phyloP scores from a whole-genome alignment of 2,888 invertebrate genomes.

The Drosophila longiperda region DNA sequence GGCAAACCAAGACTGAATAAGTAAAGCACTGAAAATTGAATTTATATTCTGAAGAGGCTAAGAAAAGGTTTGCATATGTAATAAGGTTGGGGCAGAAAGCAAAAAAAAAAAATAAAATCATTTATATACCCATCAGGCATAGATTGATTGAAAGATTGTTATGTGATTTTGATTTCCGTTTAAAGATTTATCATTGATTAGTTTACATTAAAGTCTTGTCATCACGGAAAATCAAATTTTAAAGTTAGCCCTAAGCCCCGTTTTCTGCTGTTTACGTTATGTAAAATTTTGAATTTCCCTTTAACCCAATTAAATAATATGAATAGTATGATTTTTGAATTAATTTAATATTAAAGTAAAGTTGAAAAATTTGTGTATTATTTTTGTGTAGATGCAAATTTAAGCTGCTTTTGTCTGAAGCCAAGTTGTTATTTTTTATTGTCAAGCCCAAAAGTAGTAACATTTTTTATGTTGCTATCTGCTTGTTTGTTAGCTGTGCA shows the following conservation, averaged over 20 bases:
- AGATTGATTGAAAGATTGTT: slow-evolving; percentile 10
- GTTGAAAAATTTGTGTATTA: neutral
- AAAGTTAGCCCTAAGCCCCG: neutral
- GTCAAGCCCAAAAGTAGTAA: neutral
- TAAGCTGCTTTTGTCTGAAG: neutral
- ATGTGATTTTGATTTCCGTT: slow-evolving; percentile 6
- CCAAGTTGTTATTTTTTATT: neutral
- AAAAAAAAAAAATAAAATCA: neutral
- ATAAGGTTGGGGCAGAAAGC: neutral
- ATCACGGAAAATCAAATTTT: slow-evolving; percentile 2
- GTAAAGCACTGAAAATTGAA: neutral
- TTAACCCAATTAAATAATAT: neutral
- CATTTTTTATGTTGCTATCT: neutral
- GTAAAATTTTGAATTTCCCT: neutral
- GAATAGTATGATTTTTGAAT: neutral
- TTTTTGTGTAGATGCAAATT: neutral
- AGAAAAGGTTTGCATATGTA: slow-evolving; percentile 15
- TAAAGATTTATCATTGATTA: slow-evolving; percentile 8
- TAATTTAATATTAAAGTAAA: neutral
- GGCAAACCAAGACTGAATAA: neutral
- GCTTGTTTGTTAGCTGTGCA: neutral
- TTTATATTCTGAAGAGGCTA: neutral
- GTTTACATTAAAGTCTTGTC: neutral
- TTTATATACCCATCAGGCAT: neutral
- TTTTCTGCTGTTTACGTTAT: neutral